Evolutionary conservation across 2,797 vertebrate genomes (phyloP), one percentile per base, ranked within the genome.

Genomic region (Acanthurus leucopareius): DNA sequence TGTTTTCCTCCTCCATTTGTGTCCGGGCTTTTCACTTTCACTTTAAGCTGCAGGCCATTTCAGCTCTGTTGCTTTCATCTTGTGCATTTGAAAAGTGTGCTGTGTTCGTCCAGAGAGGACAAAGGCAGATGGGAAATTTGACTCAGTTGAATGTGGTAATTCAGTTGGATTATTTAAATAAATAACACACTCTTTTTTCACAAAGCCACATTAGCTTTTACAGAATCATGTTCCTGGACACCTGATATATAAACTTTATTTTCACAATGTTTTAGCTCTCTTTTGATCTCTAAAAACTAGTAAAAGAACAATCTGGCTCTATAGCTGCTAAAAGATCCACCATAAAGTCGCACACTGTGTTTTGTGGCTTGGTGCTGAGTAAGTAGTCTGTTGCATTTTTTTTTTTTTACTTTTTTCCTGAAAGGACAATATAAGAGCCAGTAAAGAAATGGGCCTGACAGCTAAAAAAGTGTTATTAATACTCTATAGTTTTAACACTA

Each of bases 1-100:
- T 74, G 75, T 75, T 85, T 82, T 86, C 63, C 48, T 45, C 70
- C 77, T 89, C 77, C 69, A 86, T 90, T 84, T 77, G 42, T 70
- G 74, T 84, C 69, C 3, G 7, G 52, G 51, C 44, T 53, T 82
- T 86, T 86, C 69, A 70, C 75, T 76, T 77, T 81, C 77, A 52
- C 60, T 73, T 69, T n/a, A 58, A 72, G 80, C 82, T 74, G 66
- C 66, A 65, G 84, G 82, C 60, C 64, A 59, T 82, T 86, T 76
- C 71, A 48, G 47, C 69, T 72, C 66, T 63, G 72, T 83, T 22
- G 20, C 63, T 80, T 80, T 76, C 80, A 88, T 88, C 62, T 35
- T 10, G 11, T n/a, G 13, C 78, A 77, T 51, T 44, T 79, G 73
- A 63, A 52, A 59, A 51, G 32, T 48, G 69, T 4, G 52, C 67